Base-by-base conservation (phyloP, 2,113 vertebrate genomes). In the Chionis minor region DNA sequence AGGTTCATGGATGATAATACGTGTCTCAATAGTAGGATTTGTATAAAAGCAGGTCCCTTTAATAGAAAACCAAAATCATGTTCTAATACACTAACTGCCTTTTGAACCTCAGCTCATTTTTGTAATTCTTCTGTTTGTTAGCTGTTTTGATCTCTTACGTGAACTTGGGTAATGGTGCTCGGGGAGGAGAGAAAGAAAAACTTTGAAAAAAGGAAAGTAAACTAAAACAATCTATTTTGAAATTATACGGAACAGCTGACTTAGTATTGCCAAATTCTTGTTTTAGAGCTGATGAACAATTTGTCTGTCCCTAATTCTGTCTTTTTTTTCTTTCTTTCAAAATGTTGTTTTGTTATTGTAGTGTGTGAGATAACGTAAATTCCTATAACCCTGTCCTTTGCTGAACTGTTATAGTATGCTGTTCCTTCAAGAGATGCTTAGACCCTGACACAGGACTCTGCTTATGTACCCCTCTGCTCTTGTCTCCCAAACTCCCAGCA, bases 151-250 rank as follows among this genome's bases (percentile, higher is more conserved):
- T 77, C 26, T 94, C 47, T 69, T 67, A 56, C 42, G 4, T 13
- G 67, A 91, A 81, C 91, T 96, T 80, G 77, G n/a, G 33, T 81
- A 79, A 83, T 88, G 65, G 26, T 77, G 30, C 28, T n/a, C 81
- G 44, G 15, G 45, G 32, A 45, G 11, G 38, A 9, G 10, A 4
- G 5, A n/a, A 44, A 54, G 40, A 40, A 63, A 51, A 19, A 5
- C 11, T 86, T 86, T 79, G 47, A 91, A 95, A 94, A 96, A 95
- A 91, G 72, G 69, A 86, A 96, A 96, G 83, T 69, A 91, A 94
- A 75, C 22, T 12, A 72, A 91, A 78, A 6, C 0, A n/a, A 27
- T 84, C 49, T 86, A 84, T 96, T 96, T 91, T 95, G 95, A 96
- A 92, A 95, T 91, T 0, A 75, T 84, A 65, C 5, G 35, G 75